These are phyloP conservation scores for Halocynthia aurantium DNA, from an alignment of 23 tunicate species.

Conservation along the genomic window DNA sequence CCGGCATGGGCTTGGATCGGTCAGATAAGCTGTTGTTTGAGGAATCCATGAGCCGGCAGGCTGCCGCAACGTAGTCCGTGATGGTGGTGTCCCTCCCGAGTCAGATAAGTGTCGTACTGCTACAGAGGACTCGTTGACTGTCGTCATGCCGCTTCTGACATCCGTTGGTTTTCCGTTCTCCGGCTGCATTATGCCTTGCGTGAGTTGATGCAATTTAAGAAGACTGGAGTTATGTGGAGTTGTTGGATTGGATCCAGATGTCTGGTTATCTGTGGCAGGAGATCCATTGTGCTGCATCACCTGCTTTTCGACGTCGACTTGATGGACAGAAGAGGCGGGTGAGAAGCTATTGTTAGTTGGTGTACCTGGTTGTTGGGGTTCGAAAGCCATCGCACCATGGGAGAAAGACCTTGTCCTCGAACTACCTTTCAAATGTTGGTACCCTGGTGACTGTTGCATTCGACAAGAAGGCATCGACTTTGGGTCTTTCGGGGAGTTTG, in stretches of 20 bases:
- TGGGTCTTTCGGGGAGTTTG: slow-evolving; percentile 15
- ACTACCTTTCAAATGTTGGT: neutral
- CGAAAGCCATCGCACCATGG: slow-evolving; percentile 6
- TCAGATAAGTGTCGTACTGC: neutral
- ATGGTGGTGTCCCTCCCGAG: slow-evolving; percentile 1
- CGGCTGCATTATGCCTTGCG: slow-evolving; percentile 19
- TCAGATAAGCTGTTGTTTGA: neutral
- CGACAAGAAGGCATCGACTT: slow-evolving; percentile 26
- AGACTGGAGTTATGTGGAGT: slow-evolving; percentile 22
- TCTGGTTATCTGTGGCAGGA: slow-evolving; percentile 5
- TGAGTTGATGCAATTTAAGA: slow-evolving; percentile 40
- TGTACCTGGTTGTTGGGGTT: slow-evolving; percentile 8
- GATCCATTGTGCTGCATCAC: neutral
- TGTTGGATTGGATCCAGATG: neutral
- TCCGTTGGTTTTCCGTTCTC: neutral
- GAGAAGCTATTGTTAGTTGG: slow-evolving; percentile 16
- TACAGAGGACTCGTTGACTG: too few species aligned
- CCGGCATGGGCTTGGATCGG: slow-evolving; percentile 22
- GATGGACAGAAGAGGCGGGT: neutral
- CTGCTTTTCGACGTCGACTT: neutral
- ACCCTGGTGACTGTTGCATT: slow-evolving; percentile 35
- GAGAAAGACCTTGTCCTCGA: slow-evolving; percentile 15
- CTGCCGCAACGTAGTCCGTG: neutral
- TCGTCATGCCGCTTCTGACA: neutral
- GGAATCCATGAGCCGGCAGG: neutral